A percentile compares a stretch with the other conserved stretches of the same genome.
These are phyloP conservation scores for Cacatua alba DNA, from an alignment of 2,113 vertebrate genomes.

Conservation along the genomic window DNA sequence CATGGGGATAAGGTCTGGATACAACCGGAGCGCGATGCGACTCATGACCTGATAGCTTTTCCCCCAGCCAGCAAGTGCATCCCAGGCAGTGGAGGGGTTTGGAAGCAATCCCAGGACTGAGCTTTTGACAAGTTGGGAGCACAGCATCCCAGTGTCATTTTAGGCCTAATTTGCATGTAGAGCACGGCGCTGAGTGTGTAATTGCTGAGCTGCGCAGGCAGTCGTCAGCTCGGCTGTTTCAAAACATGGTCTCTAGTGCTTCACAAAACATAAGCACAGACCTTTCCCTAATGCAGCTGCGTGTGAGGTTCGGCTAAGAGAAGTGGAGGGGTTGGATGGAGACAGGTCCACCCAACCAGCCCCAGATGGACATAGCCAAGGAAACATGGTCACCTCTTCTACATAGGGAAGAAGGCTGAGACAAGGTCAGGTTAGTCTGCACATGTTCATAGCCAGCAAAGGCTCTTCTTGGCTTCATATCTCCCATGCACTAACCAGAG, in stretches of 20 bases:
- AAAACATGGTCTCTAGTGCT: not conserved
- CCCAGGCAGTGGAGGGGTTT: not conserved
- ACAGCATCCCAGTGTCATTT: not conserved
- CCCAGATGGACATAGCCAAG: not conserved
- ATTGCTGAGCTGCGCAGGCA: not conserved
- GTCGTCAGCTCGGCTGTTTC: not conserved
- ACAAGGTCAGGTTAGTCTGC: not conserved
- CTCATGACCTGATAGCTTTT: fast-evolving
- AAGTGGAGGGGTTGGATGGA: not conserved
- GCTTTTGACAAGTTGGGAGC: not conserved
- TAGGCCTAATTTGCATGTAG: not conserved
- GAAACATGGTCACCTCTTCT: not conserved
- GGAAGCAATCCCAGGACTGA: not conserved
- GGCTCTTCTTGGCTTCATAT: not conserved
- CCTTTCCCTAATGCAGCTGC: fast-evolving
- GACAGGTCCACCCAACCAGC: not conserved
- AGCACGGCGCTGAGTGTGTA: not conserved
- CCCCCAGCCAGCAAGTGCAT: fast-evolving
- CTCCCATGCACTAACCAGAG: not conserved
- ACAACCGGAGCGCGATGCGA: fast-evolving
- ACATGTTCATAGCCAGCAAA: not conserved
- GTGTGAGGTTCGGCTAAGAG: not conserved
- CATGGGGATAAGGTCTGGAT: fast-evolving
- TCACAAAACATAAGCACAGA: not conserved
- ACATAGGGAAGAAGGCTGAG: not conserved